These are phyloP conservation scores for Proales similis DNA, from an alignment of 1,140 invertebrate genomes.

Conservation along the genomic window DNA sequence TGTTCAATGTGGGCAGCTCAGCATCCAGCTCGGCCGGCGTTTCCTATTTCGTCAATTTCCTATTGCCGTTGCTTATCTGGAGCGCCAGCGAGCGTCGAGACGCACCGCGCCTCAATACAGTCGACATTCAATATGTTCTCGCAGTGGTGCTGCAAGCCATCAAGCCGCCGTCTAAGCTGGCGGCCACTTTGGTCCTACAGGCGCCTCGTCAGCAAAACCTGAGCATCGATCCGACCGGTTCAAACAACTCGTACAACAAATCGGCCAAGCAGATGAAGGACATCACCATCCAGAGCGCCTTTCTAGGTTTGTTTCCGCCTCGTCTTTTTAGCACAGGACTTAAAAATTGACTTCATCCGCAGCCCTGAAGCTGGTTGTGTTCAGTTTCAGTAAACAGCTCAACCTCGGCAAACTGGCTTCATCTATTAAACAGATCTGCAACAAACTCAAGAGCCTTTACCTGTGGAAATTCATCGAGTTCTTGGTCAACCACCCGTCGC, in stretches of 20 bases:
- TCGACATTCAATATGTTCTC: conserved; percentile 22
- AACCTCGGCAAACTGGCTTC: conserved; percentile 15
- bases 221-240: conserved; percentile 1
- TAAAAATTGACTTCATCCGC: background rate
- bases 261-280: conserved; percentile 35
- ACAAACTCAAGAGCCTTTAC: conserved; percentile 29
- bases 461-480: conserved; percentile 36
- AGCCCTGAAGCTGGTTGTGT: conserved; percentile 20
- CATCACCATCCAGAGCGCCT: conserved; percentile 22
- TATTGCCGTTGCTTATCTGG: conserved; percentile 32
- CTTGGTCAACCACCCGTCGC: background rate
- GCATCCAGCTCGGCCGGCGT: background rate
- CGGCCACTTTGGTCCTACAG: conserved; percentile 18
- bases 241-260: background rate
- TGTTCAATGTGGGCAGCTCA: background rate
- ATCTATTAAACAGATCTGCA: conserved; percentile 18
- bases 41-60: conserved; percentile 21
- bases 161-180: conserved; percentile 30
- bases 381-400: conserved; percentile 13
- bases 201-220: conserved; percentile 25
- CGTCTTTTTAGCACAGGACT: background rate
- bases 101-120: conserved; percentile 18
- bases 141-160: conserved; percentile 15
- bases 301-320: conserved; percentile 11
- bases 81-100: conserved; percentile 30